Conservation (phyloP, 2,888 invertebrate species). For the Andrena chrysosceles region DNA sequence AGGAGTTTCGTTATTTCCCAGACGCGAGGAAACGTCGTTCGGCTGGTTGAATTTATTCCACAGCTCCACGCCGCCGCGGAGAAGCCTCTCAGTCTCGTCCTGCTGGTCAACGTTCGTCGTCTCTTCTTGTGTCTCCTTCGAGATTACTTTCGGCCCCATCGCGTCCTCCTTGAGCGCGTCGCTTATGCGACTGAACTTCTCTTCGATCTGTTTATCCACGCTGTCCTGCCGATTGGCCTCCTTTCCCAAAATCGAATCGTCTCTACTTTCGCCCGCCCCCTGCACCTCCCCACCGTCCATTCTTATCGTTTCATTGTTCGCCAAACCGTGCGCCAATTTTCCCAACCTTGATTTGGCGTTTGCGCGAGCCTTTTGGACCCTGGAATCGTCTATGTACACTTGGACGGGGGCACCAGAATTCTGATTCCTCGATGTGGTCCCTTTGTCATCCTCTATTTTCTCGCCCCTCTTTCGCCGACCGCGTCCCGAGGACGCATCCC, state of each 20-base stretch:
- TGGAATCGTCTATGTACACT: slow-evolving; percentile 28
- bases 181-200: slow-evolving; percentile 72
- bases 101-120: not conserved
- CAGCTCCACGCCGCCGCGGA: not conserved
- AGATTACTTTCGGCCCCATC: slow-evolving; percentile 15
- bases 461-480: slow-evolving; percentile 14
- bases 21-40: not conserved
- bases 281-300: not conserved
- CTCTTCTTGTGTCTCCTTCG: not conserved
- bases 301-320: not conserved
- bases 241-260: slow-evolving; percentile 5
- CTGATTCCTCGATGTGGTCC: not conserved
- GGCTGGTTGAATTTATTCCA: slow-evolving; percentile 3
- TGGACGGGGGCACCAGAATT: not conserved
- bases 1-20: slow-evolving; percentile 5
- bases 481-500: not conserved
- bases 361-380: not conserved
- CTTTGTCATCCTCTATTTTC: not conserved
- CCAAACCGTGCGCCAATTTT: not conserved
- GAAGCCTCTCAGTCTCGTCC: not conserved
- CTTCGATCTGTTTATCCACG: slow-evolving; percentile 72
- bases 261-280: not conserved
- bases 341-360: slow-evolving; percentile 5
- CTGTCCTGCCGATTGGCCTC: slow-evolving; percentile 21
- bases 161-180: slow-evolving; percentile 67